Base-by-base conservation (phyloP, 2,113 vertebrate genomes). In the Hypanus sabinus region DNA sequence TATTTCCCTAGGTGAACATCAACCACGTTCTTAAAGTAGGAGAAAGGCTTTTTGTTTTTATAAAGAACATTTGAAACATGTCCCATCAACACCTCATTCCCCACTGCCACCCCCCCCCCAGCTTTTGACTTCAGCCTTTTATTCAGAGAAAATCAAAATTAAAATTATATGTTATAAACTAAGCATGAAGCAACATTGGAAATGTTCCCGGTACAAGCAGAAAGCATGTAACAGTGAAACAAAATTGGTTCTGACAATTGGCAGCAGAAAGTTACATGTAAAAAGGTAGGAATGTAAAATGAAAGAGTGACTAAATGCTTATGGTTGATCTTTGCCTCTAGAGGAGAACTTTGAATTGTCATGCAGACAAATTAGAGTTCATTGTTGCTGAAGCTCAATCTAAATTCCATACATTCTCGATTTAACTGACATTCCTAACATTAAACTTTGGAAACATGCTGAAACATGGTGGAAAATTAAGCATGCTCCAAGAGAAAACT, bases 211-310 rank as follows among this genome's bases (percentile, higher is more conserved):
- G 30, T 68, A 90, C 30, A 88, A 33, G 85, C 24, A 65, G 57
- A 62, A 88, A 88, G n/a, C 85, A 90, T 90, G 85, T 20, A 90
- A 90, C 60, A 65, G 85, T 90, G 65, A 65, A 90, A 90, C n/a
- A 79, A 90, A 33, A 33, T 36, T 65, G 57, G 85, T 62, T 90
- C 60, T 3, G 60, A 33, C 33, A 33, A 33, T 90, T 65, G 60
- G 85, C 85, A 65, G 27, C 30, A 62, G 60, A 90, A 65, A n/a
- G 14, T 90, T 90, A 20, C n/a, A 1, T 90, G 30, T 68, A 65
- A 33, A 65, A 65, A 88, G 83, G 57, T 87, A 87, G 55, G 81
- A 62, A 65, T 12, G 30, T 65, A 62, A 7, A n/a, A 33, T 0
- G 22, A 36, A 65, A 90, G 30, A 90, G n/a, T 36, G 60, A 85